Conservation (phyloP, 2,797 vertebrate genomes). For the Parauchenoglanis punctatus region DNA sequence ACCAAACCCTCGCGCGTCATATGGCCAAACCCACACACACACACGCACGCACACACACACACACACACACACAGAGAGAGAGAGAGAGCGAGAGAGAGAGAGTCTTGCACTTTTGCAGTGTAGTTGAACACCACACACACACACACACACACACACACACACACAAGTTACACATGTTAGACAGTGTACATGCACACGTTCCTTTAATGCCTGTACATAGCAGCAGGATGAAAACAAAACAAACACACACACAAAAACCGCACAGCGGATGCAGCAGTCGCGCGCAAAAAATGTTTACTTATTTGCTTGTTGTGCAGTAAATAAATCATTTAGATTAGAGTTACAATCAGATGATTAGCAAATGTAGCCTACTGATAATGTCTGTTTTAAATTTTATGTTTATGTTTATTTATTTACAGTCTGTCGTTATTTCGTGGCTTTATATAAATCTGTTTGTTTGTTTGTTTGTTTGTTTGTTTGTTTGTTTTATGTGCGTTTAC, state of each 20-base stretch:
- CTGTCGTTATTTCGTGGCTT: neutral
- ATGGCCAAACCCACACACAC: slow-evolving; percentile 71
- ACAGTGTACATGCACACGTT: neutral
- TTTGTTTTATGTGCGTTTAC: neutral
- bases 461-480: too few species aligned
- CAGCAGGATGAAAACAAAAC: neutral
- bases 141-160: slow-evolving; percentile 5
- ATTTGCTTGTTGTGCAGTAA: neutral
- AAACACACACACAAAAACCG: neutral
- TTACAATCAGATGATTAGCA: neutral
- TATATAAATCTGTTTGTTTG: neutral
- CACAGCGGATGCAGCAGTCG: neutral
- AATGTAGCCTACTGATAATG: neutral
- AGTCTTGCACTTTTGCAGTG: neutral
- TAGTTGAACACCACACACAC: neutral
- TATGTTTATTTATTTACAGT: neutral
- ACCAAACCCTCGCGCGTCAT: slow-evolving; percentile 74
- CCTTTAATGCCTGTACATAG: neutral
- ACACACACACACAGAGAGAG: neutral
- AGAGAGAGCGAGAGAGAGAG: neutral
- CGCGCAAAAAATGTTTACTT: neutral
- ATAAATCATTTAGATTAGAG: neutral
- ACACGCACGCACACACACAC: slow-evolving; percentile 8
- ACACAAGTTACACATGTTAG: neutral
- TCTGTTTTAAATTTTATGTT: neutral